These are phyloP conservation scores for Hippolais icterina DNA, from an alignment of 2,113 vertebrate genomes.

Conservation along the genomic window DNA sequence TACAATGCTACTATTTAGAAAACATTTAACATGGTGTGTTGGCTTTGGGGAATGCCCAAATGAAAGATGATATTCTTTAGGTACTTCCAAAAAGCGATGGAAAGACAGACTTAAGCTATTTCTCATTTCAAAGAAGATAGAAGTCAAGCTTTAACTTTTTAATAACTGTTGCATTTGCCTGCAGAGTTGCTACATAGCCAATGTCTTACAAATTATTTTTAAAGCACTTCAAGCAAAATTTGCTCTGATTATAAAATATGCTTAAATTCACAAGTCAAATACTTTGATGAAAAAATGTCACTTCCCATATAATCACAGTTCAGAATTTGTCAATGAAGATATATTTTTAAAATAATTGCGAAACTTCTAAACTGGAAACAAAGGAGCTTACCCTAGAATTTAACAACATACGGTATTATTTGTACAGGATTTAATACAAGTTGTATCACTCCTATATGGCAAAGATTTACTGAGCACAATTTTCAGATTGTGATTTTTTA, in stretches of 20 bases:
- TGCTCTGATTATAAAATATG: neutral
- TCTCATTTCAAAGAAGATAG: neutral
- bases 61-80: neutral
- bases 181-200: neutral
- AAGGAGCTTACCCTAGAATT: neutral
- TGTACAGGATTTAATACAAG: neutral
- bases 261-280: neutral
- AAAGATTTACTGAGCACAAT: neutral
- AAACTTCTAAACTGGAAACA: neutral
- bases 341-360: neutral
- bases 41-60: neutral
- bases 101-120: neutral
- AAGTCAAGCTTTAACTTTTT: neutral
- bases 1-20: neutral
- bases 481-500: neutral
- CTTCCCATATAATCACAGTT: neutral
- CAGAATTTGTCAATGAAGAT: neutral
- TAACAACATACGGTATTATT: neutral
- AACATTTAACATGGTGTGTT: constrained; percentile 4
- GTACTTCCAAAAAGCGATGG: neutral
- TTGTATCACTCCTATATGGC: neutral
- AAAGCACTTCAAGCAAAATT: neutral
- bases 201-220: neutral
- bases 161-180: neutral
- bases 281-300: neutral